phyloP scores from a whole-genome alignment of 2,888 invertebrate genomes.

The Allygus modestus region DNA sequence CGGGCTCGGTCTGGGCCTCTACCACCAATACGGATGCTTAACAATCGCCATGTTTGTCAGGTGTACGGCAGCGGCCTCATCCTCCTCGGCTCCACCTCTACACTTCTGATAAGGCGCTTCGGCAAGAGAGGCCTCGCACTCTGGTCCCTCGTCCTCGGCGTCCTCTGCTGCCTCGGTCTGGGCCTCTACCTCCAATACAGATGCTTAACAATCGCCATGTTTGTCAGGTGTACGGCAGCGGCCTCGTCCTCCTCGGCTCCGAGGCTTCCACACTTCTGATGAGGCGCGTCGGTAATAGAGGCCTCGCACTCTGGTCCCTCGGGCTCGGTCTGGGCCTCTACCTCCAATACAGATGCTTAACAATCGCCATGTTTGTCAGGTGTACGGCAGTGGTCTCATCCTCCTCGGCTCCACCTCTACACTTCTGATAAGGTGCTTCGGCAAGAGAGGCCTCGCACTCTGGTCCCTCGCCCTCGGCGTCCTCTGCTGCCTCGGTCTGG shows the following conservation, averaged over 20 bases:
- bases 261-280: slow-evolving; percentile 53
- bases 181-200: too few relatives aligned
- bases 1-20: slow-evolving; percentile 57
- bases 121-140: slow-evolving; percentile 65
- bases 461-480: too few relatives aligned
- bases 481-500: too few relatives aligned
- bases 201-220: too few relatives aligned
- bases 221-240: slow-evolving; percentile 11
- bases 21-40: too few relatives aligned
- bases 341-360: too few relatives aligned
- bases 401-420: too few relatives aligned
- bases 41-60: neutral
- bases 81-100: slow-evolving; percentile 54
- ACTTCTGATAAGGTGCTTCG: too few relatives aligned
- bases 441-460: too few relatives aligned
- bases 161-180: too few relatives aligned
- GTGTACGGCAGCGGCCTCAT: slow-evolving; percentile 44
- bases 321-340: neutral
- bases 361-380: too few relatives aligned
- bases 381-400: too few relatives aligned
- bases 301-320: slow-evolving; percentile 60
- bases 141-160: slow-evolving; percentile 40
- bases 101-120: slow-evolving; percentile 34
- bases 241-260: slow-evolving; percentile 52
- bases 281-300: slow-evolving; percentile 60